Evolutionary conservation across 1,140 invertebrate genomes (phyloP).

Genomic region (Scaptomyza graminum): DNA sequence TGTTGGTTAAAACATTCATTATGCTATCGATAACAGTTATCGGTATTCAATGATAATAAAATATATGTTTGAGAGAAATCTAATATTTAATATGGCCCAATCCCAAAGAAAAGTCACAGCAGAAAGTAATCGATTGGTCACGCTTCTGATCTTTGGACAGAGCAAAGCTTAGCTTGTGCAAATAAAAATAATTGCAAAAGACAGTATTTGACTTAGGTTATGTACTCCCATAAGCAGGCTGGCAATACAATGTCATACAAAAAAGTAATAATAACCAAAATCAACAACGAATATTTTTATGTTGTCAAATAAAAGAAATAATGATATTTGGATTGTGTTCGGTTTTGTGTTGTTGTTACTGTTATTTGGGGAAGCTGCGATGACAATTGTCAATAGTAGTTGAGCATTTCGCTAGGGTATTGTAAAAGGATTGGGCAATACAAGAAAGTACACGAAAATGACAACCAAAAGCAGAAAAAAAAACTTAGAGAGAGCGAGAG

Average conservation of each 20-base stretch:
- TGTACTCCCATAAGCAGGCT: no score
- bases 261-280: not conserved
- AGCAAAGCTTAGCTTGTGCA: no score
- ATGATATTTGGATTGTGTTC: not conserved
- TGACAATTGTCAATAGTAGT: slow-evolving; percentile 14
- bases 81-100: no score
- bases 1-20: no score
- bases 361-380: not conserved
- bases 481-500: not conserved
- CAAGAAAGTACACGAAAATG: not conserved
- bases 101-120: no score
- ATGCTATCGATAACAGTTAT: no score
- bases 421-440: slow-evolving; percentile 12
- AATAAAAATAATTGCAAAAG: no score
- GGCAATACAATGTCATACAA: not conserved
- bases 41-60: no score
- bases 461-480: not conserved
- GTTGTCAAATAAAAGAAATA: not conserved
- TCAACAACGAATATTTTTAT: not conserved
- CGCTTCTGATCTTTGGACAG: no score
- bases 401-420: slow-evolving; percentile 25
- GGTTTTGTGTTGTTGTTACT: not conserved
- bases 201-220: no score
- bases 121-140: no score
- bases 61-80: no score